These are phyloP conservation scores for Holothuria scabra DNA, from an alignment of 53 echinoderm and acorn worm species.

Conservation along the genomic window DNA sequence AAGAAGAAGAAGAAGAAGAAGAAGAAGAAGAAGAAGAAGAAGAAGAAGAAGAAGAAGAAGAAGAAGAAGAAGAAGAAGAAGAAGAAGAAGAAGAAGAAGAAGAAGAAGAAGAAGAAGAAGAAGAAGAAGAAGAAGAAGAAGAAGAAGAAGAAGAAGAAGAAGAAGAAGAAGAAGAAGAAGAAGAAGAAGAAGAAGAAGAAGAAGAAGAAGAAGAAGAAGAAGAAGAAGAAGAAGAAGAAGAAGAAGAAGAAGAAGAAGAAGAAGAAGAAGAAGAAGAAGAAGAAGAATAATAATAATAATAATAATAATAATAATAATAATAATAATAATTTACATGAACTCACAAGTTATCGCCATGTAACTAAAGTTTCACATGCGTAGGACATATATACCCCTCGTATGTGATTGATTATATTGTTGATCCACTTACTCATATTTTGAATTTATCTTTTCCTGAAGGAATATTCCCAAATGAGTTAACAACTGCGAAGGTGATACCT, in stretches of 20 bases:
- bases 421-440: too few relatives aligned
- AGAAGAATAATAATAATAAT: too few relatives aligned
- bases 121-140: background rate
- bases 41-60: conserved; percentile 1
- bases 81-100: background rate
- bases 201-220: conserved; percentile 3
- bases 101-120: background rate
- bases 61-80: background rate
- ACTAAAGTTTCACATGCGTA: too few relatives aligned
- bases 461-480: too few relatives aligned
- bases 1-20: conserved; percentile 12
- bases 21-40: conserved; percentile 9
- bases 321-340: too few relatives aligned
- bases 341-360: too few relatives aligned
- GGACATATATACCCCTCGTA: too few relatives aligned
- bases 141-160: background rate
- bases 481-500: too few relatives aligned
- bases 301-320: too few relatives aligned
- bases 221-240: conserved; percentile 2
- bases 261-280: too few relatives aligned
- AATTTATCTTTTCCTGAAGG: too few relatives aligned
- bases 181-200: background rate
- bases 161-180: conserved; percentile 8
- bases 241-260: background rate
- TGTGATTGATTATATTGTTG: too few relatives aligned